Base-by-base conservation (phyloP, 2,113 vertebrate genomes). In the Crotalus tigris region DNA sequence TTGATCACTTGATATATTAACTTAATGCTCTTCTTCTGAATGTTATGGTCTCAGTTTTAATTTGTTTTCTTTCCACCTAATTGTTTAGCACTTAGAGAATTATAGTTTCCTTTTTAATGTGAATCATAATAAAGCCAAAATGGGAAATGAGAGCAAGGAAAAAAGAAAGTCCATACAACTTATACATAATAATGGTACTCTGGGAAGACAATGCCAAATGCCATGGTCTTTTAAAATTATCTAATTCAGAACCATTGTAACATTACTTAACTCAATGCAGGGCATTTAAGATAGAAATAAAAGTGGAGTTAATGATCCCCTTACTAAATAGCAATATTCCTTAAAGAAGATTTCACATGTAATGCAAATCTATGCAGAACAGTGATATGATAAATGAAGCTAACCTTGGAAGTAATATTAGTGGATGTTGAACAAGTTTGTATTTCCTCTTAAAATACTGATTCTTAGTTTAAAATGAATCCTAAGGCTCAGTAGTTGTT, bases 21-120 rank as follows among this genome's bases (percentile, higher is more conserved):
- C 21, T 58, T 88, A 93, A 95, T 75, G 46, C 58, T 8, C 0
- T 0, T 91, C 59, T 89, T 94, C 58, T 94, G 88, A 92, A 46
- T 95, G 53, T 90, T 95, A 91, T 33, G 10, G 19, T 88, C 44
- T 88, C 54, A 39, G 0, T 89, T 94, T 87, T 90, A 92, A 92
- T 85, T 88, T 91, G 10, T 87, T 86, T 89, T 89, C 39, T 13
- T 39, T 29, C 88, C 46, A 46, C 26, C 3, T 94, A 95, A 90
- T 93, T 94, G 4, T 59, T 17, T 90, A 85, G 51, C 26, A 93
- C 61, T n/a, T 93, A 91, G 94, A 94, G 93, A 61, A 6, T 85
- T 92, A 85, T 85, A 59, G 29, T 53, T 33, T 6, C 64, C 81
- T 85, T 59, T 90, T 46, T 91, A 91, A 3, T 94, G 91, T 24